Evolutionary conservation across 2,797 vertebrate species (phyloP).

Genomic region (Dendrocincla fuliginosa): DNA sequence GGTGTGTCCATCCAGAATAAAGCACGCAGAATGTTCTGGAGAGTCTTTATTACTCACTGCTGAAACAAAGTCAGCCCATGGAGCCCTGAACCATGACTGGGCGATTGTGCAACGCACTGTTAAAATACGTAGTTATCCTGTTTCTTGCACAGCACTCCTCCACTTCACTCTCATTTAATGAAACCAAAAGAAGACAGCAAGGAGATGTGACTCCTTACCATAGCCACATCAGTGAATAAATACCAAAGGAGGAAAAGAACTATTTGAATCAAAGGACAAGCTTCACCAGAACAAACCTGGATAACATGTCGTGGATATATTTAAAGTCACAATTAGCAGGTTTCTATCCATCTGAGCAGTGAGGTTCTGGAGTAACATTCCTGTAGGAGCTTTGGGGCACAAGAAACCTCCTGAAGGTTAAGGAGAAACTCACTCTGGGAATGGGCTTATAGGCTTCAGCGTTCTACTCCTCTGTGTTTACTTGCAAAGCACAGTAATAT

Average conservation of each 20-base stretch:
- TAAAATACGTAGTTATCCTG: background rate
- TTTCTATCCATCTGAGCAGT: background rate
- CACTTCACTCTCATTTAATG: background rate
- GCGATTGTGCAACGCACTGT: background rate
- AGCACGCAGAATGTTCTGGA: background rate
- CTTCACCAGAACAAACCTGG: background rate
- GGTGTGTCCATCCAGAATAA: slow-evolving; percentile 18
- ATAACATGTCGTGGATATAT: background rate
- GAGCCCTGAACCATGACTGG: background rate
- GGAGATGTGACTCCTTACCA: background rate
- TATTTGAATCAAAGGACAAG: background rate
- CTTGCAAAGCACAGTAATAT: background rate
- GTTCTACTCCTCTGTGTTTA: background rate
- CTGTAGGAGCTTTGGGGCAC: background rate
- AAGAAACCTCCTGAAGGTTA: background rate
- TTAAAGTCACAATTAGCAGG: background rate
- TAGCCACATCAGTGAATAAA: background rate
- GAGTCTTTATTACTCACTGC: background rate
- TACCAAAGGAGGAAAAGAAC: background rate
- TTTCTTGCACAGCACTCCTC: background rate
- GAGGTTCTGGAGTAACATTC: background rate
- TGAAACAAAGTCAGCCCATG: background rate
- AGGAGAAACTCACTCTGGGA: background rate
- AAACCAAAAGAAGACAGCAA: background rate
- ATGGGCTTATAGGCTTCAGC: background rate